phyloP scores from a whole-genome alignment of 2,113 vertebrate species.

The Toxotes jaculatrix region DNA sequence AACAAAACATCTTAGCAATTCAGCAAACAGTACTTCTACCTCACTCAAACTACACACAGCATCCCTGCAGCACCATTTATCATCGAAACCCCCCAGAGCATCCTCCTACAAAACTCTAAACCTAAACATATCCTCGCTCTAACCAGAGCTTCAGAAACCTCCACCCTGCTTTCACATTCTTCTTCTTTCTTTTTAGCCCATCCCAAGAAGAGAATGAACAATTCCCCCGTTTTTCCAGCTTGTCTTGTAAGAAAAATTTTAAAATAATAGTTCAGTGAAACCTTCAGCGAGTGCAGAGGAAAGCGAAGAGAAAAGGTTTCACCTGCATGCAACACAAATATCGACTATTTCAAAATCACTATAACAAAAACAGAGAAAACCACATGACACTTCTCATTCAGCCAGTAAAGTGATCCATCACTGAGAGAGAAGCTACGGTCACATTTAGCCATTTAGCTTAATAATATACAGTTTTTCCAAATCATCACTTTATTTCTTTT shows the following conservation, averaged over 20 bases:
- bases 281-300: not conserved
- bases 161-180: conserved; percentile 5
- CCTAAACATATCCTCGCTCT: conserved; percentile 51
- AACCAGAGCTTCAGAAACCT: conserved; percentile 40
- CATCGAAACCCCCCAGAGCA: conserved; percentile 36
- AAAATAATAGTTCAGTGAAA: not conserved
- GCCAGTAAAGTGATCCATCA: no score
- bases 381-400: no score
- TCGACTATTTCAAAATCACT: not conserved
- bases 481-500: no score
- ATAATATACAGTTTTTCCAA: no score
- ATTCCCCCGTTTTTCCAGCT: conserved; percentile 23
- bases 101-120: conserved; percentile 45
- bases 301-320: not conserved
- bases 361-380: not conserved
- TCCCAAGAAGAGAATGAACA: conserved; percentile 17
- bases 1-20: conserved; percentile 62
- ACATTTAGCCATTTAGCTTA: no score
- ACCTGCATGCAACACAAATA: not conserved
- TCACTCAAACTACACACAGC: conserved; percentile 36
- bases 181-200: conserved; percentile 7
- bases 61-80: conserved; percentile 58
- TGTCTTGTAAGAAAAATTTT: not conserved
- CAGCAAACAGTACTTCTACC: conserved; percentile 50
- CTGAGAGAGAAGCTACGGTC: no score